phyloP scores from a whole-genome alignment of 2,888 invertebrate genomes.

The Aspidiotus destructor region DNA sequence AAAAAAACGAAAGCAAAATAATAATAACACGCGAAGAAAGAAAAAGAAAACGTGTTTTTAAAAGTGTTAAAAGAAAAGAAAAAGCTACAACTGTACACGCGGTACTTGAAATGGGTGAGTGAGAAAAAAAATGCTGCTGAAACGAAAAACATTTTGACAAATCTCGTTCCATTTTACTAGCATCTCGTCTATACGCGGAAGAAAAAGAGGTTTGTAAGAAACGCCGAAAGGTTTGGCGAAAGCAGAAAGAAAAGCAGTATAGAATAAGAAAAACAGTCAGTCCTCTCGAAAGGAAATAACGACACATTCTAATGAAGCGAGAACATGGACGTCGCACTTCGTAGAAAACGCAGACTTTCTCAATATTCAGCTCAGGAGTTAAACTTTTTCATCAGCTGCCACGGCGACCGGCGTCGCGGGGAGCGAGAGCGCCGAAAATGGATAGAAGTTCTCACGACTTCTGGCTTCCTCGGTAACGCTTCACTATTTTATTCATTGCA shows the following conservation, averaged over 20 bases:
- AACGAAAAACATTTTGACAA: conserved; percentile 33
- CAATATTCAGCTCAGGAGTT: conserved; percentile 23
- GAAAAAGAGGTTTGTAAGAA: not conserved
- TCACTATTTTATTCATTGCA: not conserved
- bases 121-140: conserved; percentile 17
- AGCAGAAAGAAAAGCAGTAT: not conserved
- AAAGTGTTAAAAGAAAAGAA: not conserved
- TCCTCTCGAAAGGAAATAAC: not conserved
- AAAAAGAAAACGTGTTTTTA: not conserved
- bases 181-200: no score
- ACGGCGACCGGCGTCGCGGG: not conserved
- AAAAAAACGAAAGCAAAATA: conserved; percentile 12
- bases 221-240: conserved; percentile 8
- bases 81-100: no score
- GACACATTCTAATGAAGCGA: conserved; percentile 31
- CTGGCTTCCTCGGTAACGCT: no score
- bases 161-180: conserved; percentile 27
- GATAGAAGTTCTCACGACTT: no score
- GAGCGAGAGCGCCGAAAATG: not conserved
- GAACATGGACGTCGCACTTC: conserved; percentile 21
- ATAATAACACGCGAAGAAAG: conserved; percentile 4
- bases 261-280: not conserved
- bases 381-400: conserved; percentile 18
- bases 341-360: conserved; percentile 7
- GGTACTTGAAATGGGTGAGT: conserved; percentile 4